These are phyloP conservation scores for Bolinopsis microptera DNA, from an alignment of 37 sponge, comb jelly and placozoan species.

Conservation along the genomic window DNA sequence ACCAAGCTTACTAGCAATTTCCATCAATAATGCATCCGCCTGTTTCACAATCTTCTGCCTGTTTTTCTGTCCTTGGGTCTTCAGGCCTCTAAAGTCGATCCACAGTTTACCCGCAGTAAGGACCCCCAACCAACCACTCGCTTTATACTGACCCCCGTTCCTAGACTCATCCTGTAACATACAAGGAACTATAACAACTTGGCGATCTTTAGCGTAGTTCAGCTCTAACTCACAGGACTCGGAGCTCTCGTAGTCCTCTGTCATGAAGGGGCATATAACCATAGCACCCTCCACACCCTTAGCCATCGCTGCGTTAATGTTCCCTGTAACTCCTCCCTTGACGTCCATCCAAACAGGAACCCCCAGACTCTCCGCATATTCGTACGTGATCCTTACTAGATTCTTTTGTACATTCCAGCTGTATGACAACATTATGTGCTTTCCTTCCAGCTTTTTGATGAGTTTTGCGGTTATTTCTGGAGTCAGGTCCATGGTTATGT, in stretches of 20 bases:
- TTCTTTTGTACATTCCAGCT: constrained; percentile 15
- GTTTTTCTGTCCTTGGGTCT: neutral
- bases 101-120: constrained; percentile 53
- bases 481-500: constrained; percentile 2
- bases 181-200: constrained; percentile 21
- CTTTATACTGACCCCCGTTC: neutral
- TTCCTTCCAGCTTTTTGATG: neutral
- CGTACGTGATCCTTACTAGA: neutral
- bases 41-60: neutral
- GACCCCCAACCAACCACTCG: constrained; percentile 41
- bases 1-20: constrained; percentile 42
- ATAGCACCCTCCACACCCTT: constrained; percentile 6
- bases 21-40: neutral
- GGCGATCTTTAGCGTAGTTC: constrained; percentile 25
- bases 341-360: constrained; percentile 38
- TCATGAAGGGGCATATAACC: constrained; percentile 63
- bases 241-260: constrained; percentile 28
- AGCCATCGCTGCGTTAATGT: constrained; percentile 63
- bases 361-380: constrained; percentile 8
- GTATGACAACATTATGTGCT: constrained; percentile 61
- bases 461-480: constrained; percentile 32
- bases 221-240: constrained; percentile 38
- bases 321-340: constrained; percentile 59
- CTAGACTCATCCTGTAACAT: neutral
- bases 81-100: neutral